A percentile compares a stretch with the other conserved stretches of the same genome.
These are phyloP conservation scores for Monochamus saltuarius DNA, from an alignment of 1,140 invertebrate species.

Conservation along the genomic window DNA sequence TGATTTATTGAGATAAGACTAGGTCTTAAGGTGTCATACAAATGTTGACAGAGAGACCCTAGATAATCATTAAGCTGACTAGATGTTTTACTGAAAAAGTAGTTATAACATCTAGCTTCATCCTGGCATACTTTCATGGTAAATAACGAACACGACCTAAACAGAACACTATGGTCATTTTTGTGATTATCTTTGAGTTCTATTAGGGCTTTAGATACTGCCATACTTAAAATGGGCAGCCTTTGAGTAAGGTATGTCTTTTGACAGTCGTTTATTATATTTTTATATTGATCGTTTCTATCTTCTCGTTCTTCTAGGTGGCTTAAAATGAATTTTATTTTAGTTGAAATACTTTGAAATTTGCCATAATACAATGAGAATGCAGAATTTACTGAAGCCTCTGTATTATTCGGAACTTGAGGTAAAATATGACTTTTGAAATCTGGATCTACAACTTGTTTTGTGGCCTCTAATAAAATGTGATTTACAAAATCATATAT, in stretches of 20 bases:
- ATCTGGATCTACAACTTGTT: conserved; percentile 60
- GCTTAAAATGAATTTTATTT: conserved; percentile 77
- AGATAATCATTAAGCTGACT: conserved; percentile 70
- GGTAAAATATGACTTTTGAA: conserved; percentile 52
- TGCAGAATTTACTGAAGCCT: conserved; percentile 66
- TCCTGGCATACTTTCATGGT: conserved; percentile 90
- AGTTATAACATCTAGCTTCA: conserved; percentile 84
- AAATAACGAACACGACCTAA: conserved; percentile 85
- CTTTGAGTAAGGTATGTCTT: conserved; percentile 81
- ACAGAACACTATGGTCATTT: conserved; percentile 84
- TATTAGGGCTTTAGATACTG: conserved; percentile 73
- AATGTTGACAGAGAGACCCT: conserved; percentile 79
- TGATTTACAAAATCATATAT: conserved; percentile 44
- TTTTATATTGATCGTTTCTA: conserved; percentile 69
- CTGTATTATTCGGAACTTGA: conserved; percentile 39
- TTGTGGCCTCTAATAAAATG: conserved; percentile 64
- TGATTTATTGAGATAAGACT: conserved; percentile 97
- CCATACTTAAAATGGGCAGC: conserved; percentile 70
- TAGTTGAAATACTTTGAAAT: conserved; percentile 84
- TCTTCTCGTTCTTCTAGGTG: conserved; percentile 77
- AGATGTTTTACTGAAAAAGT: conserved; percentile 79
- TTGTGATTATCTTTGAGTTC: conserved; percentile 70
- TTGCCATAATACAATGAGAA: conserved; percentile 92
- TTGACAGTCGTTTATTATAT: conserved; percentile 79
- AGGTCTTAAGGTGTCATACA: conserved; percentile 94